Percentiles rank a stretch among this genome's conserved stretches.
Conservation (phyloP, 2,797 vertebrate species). For the Taenioides sp. region DNA sequence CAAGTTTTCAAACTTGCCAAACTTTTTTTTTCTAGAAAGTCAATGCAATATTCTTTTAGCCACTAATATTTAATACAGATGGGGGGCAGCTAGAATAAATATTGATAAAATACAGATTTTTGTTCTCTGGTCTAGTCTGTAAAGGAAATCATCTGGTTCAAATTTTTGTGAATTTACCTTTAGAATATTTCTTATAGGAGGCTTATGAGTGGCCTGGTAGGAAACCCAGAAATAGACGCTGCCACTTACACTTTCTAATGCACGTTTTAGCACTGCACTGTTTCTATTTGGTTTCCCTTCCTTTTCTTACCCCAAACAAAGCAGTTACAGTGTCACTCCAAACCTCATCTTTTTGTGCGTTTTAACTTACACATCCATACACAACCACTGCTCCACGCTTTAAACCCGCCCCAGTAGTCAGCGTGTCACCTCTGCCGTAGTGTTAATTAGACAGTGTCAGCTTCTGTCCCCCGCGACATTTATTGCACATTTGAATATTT, state of each 20-base stretch:
- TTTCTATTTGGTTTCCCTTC: slow-evolving; percentile 56
- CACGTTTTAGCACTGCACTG: slow-evolving; percentile 39
- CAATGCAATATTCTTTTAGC: too few species aligned
- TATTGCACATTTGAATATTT: slow-evolving; percentile 87
- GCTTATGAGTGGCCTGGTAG: too few species aligned
- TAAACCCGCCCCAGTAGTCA: slow-evolving; percentile 66
- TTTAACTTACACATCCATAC: slow-evolving; percentile 21
- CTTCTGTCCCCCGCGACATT: slow-evolving; percentile 81
- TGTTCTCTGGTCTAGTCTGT: too few species aligned
- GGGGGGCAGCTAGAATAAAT: too few species aligned
- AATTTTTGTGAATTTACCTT: too few species aligned
- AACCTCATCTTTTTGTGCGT: slow-evolving; percentile 47
- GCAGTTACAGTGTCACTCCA: slow-evolving; percentile 35
- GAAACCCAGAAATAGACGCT: slow-evolving; percentile 38
- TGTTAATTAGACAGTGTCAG: slow-evolving; percentile 84
- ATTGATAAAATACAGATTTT: too few species aligned
- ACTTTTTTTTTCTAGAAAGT: too few species aligned
- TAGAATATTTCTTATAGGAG: too few species aligned
- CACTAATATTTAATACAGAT: too few species aligned
- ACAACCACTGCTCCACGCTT: slow-evolving; percentile 60
- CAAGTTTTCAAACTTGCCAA: too few species aligned
- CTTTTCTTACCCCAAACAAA: slow-evolving; percentile 53
- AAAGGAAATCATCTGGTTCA: too few species aligned
- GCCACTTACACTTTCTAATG: slow-evolving; percentile 70
- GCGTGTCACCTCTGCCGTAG: slow-evolving; percentile 79